These are phyloP conservation scores for Trachemys scripta DNA, from an alignment of 2,113 vertebrate species.

Conservation along the genomic window DNA sequence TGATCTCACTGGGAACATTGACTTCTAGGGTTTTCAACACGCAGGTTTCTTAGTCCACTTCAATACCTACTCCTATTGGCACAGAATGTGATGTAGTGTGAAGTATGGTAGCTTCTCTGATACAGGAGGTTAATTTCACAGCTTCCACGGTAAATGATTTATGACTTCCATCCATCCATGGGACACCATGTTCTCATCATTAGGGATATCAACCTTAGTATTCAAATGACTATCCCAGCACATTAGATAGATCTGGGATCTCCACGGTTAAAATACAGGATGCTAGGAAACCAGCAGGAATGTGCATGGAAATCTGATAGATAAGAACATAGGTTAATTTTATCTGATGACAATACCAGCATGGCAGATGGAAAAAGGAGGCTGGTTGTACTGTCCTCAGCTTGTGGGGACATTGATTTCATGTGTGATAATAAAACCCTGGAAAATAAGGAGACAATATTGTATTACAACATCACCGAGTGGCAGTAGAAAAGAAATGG, in stretches of 20 bases:
- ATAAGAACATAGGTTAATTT: neutral
- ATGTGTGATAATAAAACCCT: neutral
- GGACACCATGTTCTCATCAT: neutral
- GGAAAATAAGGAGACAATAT: neutral
- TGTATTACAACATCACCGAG: neutral
- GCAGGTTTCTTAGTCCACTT: too few relatives aligned
- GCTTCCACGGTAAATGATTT: neutral
- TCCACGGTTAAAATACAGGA: neutral
- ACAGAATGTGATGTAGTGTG: neutral
- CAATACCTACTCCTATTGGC: too few relatives aligned
- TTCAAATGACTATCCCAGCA: neutral
- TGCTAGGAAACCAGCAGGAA: neutral
- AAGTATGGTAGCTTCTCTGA: neutral
- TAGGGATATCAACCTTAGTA: neutral
- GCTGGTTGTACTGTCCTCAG: neutral
- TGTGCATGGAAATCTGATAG: neutral
- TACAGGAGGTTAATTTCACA: neutral
- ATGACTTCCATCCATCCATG: neutral
- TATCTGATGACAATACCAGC: neutral
- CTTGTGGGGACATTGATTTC: neutral
- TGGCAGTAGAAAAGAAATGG: neutral
- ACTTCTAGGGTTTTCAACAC: neutral
- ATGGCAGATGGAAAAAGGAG: neutral
- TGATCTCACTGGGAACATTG: neutral
- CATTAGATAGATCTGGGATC: neutral